Conservation (phyloP, 2,797 vertebrate species). For the Yasuhikotakia modesta region DNA sequence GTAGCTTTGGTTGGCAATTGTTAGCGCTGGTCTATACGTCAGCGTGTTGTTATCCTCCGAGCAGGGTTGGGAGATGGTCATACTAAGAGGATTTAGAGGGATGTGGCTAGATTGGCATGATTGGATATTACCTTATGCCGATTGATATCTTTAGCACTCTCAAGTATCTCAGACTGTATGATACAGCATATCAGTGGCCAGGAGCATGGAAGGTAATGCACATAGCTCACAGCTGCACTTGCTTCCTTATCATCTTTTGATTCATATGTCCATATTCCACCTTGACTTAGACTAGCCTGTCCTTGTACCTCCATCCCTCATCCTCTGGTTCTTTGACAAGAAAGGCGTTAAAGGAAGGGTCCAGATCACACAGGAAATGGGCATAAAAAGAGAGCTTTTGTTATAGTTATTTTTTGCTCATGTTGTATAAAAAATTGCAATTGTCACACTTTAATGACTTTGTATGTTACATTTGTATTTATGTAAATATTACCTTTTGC, state of each 20-base stretch:
- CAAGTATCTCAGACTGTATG: neutral
- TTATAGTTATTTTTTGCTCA: neutral
- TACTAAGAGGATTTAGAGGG: conserved; percentile 51
- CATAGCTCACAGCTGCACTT: neutral
- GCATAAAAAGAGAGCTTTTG: neutral
- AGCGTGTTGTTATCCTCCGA: conserved; percentile 12
- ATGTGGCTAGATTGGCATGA: conserved; percentile 49
- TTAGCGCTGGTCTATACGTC: neutral
- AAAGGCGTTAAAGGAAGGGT: neutral
- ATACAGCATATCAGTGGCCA: neutral
- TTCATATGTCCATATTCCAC: neutral
- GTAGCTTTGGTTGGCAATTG: neutral
- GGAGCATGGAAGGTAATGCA: neutral
- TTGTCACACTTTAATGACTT: too few relatives aligned
- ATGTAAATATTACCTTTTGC: too few relatives aligned
- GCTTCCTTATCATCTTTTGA: neutral
- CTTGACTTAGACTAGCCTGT: neutral
- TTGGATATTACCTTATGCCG: conserved; percentile 50
- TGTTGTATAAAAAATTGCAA: neutral
- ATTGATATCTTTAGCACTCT: conserved; percentile 35
- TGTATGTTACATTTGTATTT: too few relatives aligned
- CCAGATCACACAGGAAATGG: neutral
- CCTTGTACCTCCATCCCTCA: neutral
- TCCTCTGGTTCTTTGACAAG: neutral
- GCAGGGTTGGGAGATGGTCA: conserved; percentile 40